Evolutionary conservation across 2,888 invertebrate genomes (phyloP).

Genomic region (Leptarthrus brevirostris): DNA sequence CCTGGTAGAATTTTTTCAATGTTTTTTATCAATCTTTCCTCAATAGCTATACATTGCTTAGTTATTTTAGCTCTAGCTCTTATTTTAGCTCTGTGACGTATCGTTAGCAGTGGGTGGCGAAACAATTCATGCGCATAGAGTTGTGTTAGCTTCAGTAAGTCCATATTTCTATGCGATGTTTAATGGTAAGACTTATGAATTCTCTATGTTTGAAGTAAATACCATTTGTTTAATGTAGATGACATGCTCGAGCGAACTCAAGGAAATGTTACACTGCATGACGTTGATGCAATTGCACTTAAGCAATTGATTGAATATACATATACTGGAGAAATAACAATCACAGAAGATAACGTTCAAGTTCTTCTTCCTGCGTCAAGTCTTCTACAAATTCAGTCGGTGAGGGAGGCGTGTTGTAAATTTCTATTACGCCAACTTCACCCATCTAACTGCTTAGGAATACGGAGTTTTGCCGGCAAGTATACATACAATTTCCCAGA

Average conservation of each 20-base stretch:
- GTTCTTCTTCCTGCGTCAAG: slow-evolving; percentile 79
- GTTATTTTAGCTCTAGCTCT: too few species aligned
- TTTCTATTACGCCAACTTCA: slow-evolving; percentile 80
- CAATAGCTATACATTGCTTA: too few species aligned
- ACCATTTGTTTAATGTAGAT: slow-evolving; percentile 58
- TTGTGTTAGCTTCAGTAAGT: slow-evolving; percentile 79
- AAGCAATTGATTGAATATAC: slow-evolving; percentile 79
- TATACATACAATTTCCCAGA: too few species aligned
- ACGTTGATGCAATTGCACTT: slow-evolving; percentile 73
- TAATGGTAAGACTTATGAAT: slow-evolving; percentile 67
- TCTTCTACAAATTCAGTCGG: slow-evolving; percentile 76
- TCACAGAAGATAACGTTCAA: slow-evolving; percentile 77
- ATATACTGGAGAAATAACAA: slow-evolving; percentile 78
- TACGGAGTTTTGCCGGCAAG: slow-evolving; percentile 73
- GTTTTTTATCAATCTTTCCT: too few species aligned
- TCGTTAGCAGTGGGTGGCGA: slow-evolving; percentile 76
- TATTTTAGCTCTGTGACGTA: slow-evolving; percentile 67
- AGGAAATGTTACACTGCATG: slow-evolving; percentile 65
- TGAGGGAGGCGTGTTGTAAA: slow-evolving; percentile 79
- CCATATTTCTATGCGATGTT: slow-evolving; percentile 80
- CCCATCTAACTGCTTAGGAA: slow-evolving; percentile 81
- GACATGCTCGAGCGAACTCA: slow-evolving; percentile 67
- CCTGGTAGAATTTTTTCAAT: too few species aligned
- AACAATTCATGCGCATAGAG: slow-evolving; percentile 77
- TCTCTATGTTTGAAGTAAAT: too few species aligned